Evolutionary conservation across 2,797 vertebrate species (phyloP).

Genomic region (Miichthys miiuy): DNA sequence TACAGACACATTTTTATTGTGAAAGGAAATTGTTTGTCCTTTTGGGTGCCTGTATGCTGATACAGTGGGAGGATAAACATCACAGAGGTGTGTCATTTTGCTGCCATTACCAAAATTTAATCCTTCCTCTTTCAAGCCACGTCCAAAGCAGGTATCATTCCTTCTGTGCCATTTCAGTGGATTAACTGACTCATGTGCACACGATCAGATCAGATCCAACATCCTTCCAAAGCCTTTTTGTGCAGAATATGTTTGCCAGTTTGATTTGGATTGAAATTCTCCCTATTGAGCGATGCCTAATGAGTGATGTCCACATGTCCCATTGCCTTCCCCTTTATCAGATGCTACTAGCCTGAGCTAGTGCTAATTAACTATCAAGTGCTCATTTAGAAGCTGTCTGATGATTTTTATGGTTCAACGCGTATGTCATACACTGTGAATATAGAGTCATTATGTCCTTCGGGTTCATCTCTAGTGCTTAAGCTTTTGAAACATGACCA

Average conservation of each 20-base stretch:
- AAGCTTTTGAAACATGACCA: background rate
- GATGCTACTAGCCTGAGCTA: slow-evolving; percentile 15
- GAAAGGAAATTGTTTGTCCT: background rate
- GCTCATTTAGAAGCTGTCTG: slow-evolving; percentile 40
- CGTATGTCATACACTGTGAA: slow-evolving; percentile 16
- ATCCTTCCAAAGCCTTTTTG: slow-evolving; percentile 7
- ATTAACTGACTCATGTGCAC: slow-evolving; percentile 5
- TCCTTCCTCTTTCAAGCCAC: slow-evolving; percentile 2
- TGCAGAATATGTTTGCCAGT: slow-evolving; percentile 29
- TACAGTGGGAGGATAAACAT: background rate
- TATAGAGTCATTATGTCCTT: slow-evolving; percentile 3
- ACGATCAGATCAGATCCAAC: slow-evolving; percentile 19
- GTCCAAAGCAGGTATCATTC: background rate
- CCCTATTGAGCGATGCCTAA: slow-evolving; percentile 23
- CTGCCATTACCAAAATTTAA: background rate
- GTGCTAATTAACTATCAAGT: slow-evolving; percentile 40
- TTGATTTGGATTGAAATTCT: slow-evolving; percentile 40
- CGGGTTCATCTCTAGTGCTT: background rate
- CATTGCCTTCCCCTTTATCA: slow-evolving; percentile 31
- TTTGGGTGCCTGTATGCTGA: background rate
- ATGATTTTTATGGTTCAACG: slow-evolving; percentile 14
- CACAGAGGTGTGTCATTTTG: background rate
- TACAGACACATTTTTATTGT: slow-evolving; percentile 11
- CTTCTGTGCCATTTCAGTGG: background rate
- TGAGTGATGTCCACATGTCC: slow-evolving; percentile 44